Evolutionary conservation across 1,140 invertebrate genomes (phyloP).

Genomic region (Helicoverpa zea): DNA sequence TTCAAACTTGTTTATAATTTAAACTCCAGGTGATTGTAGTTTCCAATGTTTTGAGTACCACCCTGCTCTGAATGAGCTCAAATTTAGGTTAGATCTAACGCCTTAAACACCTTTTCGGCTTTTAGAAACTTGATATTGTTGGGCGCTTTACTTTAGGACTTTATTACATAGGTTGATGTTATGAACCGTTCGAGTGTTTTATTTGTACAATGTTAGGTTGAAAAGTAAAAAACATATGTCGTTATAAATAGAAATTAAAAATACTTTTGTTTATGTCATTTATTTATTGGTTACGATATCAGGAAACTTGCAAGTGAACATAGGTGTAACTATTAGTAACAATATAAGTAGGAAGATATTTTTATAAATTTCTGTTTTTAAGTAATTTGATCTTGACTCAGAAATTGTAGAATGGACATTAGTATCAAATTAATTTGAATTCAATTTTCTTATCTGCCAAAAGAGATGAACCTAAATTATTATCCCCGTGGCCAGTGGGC

Average conservation of each 20-base stretch:
- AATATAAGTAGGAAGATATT: too few species aligned
- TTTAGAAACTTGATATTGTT: conserved; percentile 3
- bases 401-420: too few species aligned
- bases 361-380: too few species aligned
- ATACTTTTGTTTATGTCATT: too few species aligned
- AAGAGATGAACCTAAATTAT: background rate
- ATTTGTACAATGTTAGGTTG: too few species aligned
- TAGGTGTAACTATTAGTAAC: too few species aligned
- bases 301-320: too few species aligned
- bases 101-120: conserved; percentile 19
- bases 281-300: too few species aligned
- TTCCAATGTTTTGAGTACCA: background rate
- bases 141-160: background rate
- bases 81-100: background rate
- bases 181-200: too few species aligned
- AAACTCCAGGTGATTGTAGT: conserved; percentile 12
- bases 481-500: background rate
- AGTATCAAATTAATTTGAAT: background rate
- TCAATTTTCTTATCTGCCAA: background rate
- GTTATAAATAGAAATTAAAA: too few species aligned
- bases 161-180: background rate
- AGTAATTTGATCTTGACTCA: too few species aligned
- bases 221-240: background rate
- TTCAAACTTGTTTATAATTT: conserved; percentile 13
- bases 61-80: conserved; percentile 12